Evolutionary conservation across 1,140 invertebrate genomes (phyloP).

Genomic region (Steinernema khuongi): DNA sequence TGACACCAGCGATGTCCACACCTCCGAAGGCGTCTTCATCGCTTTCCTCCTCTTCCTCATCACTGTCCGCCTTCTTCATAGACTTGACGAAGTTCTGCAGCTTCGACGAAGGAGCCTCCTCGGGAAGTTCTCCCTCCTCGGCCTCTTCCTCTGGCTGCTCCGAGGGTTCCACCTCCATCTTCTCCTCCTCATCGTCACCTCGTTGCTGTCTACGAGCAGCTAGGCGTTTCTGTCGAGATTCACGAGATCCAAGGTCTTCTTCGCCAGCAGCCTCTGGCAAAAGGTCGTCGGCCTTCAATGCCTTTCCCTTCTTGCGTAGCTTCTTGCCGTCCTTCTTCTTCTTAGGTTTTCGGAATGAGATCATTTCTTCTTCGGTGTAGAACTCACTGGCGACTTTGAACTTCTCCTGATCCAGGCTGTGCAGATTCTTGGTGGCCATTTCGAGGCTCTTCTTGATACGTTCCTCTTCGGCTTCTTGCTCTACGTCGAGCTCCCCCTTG

Average conservation of each 20-base stretch:
- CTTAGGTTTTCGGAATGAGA: constrained; percentile 86
- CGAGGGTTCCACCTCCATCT: constrained; percentile 18
- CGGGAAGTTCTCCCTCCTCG: constrained; percentile 32
- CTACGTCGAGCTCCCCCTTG: constrained; percentile 53
- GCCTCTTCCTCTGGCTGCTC: constrained; percentile 21
- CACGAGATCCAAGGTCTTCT: constrained; percentile 52
- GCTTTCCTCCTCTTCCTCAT: constrained; percentile 21
- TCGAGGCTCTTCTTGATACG: constrained; percentile 64
- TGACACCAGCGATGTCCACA: constrained; percentile 63
- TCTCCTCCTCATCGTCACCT: constrained; percentile 26
- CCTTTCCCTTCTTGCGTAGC: constrained; percentile 61
- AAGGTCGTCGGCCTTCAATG: constrained; percentile 66
- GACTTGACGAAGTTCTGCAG: constrained; percentile 24
- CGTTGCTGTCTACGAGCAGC: constrained; percentile 24
- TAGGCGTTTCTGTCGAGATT: constrained; percentile 21
- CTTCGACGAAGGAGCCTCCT: neutral
- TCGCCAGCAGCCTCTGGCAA: constrained; percentile 55
- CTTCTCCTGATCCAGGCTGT: constrained; percentile 66
- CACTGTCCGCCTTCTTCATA: neutral
- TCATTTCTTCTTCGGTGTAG: constrained; percentile 68
- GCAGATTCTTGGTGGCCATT: constrained; percentile 54
- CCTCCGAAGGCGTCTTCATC: constrained; percentile 46
- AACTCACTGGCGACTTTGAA: constrained; percentile 79
- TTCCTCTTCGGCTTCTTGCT: constrained; percentile 63
- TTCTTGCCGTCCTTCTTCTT: constrained; percentile 70